phyloP scores from a whole-genome alignment of 2,797 vertebrate species.

The Merluccius polli region DNA sequence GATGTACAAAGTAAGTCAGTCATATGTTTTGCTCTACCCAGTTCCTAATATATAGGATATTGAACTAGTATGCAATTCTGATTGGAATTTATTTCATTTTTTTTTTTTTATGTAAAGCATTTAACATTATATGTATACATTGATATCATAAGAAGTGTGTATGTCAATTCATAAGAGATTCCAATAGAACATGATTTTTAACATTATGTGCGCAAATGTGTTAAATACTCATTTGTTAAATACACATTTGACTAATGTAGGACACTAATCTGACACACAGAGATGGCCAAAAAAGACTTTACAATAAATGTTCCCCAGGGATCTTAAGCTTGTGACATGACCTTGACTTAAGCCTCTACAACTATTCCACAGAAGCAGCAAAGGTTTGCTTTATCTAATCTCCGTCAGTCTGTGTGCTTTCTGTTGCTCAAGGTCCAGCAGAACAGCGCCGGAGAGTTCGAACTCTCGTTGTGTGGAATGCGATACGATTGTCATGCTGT shows the following conservation, averaged over 20 bases:
- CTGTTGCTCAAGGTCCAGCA: not conserved
- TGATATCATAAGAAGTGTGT: not conserved
- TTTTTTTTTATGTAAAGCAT: not conserved
- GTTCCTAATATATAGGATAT: not conserved
- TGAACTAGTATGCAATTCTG: not conserved
- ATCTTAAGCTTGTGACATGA: not conserved
- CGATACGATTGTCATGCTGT: not conserved
- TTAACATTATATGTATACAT: not conserved
- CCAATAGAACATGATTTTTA: not conserved
- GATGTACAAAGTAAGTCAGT: not conserved
- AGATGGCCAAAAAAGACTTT: not conserved
- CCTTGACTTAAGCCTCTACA: not conserved
- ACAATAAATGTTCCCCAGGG: too few species aligned
- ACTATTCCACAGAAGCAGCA: too few species aligned
- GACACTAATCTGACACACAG: not conserved
- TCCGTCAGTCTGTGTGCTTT: not conserved
- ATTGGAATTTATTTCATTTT: not conserved
- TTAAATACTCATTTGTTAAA: not conserved
- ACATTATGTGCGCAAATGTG: not conserved
- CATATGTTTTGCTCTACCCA: not conserved
- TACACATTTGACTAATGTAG: not conserved
- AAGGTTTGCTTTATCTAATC: constrained; percentile 11
- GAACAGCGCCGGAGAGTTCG: not conserved
- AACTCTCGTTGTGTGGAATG: not conserved
- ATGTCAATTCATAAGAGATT: not conserved